Evolutionary conservation across 53 echinoderm and acorn worm species (phyloP).

Genomic region (Apostichopus leukothele): DNA sequence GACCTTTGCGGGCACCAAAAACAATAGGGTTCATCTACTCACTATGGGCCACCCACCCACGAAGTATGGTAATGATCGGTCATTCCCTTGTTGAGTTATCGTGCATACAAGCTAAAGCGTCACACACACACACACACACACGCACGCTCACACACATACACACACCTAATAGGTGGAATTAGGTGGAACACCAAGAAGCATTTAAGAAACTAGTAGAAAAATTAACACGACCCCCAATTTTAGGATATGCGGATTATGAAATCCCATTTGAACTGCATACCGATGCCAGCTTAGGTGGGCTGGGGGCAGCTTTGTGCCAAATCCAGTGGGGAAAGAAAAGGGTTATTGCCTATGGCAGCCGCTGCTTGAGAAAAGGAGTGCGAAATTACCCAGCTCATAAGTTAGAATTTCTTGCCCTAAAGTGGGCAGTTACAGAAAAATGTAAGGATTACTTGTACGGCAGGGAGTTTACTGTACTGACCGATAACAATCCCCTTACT

Average conservation of each 20-base stretch:
- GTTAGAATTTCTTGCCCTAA: too few relatives aligned
- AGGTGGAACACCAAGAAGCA: too few relatives aligned
- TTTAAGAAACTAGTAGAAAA: not conserved
- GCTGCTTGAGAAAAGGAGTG: conserved; percentile 1
- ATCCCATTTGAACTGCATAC: conserved; percentile 36
- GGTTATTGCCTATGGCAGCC: conserved; percentile 51
- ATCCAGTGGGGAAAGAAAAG: conserved; percentile 13
- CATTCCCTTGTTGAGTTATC: too few relatives aligned
- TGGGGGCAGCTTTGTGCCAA: conserved; percentile 53
- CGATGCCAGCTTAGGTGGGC: conserved; percentile 46
- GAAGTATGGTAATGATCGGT: too few relatives aligned
- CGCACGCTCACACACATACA: too few relatives aligned
- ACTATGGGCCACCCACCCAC: too few relatives aligned
- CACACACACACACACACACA: too few relatives aligned
- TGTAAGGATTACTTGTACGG: conserved; percentile 41
- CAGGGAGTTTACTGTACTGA: conserved; percentile 30
- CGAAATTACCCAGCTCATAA: conserved; percentile 35
- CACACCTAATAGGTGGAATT: too few relatives aligned
- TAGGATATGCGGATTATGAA: conserved; percentile 43
- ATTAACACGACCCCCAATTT: conserved; percentile 32
- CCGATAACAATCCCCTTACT: conserved; percentile 40
- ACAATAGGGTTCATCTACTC: too few relatives aligned
- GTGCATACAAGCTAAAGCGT: too few relatives aligned
- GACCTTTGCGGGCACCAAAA: too few relatives aligned
- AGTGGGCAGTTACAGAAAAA: conserved; percentile 16